Evolutionary conservation across 2,888 invertebrate genomes (phyloP), one percentile per base, ranked within the genome.

Genomic region (Dolichopus griseipennis): DNA sequence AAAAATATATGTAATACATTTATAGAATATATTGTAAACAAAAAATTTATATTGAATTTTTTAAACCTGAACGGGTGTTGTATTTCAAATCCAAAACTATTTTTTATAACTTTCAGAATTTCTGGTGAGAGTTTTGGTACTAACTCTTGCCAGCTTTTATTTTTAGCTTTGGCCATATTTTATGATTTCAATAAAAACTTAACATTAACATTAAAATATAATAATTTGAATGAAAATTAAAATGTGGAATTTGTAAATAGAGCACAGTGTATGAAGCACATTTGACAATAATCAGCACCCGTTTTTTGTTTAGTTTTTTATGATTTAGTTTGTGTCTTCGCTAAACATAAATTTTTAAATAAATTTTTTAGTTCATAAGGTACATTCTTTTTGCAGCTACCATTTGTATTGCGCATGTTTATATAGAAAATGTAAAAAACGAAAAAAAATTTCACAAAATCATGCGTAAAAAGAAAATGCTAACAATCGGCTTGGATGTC

Each of bases 61-160:
- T 43, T 63, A 73, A 72, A 80, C 81, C 73, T 81, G 87, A 20
- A 87, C 86, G 0, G 87, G 87, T 6, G 87, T 87, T 85, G 87
- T 86, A 27, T 77, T 72, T 78, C 74, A 69, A 87, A 87, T 62
- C 83, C 82, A 71, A 86, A 84, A 20, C 43, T 62, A 70, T 82
- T 80, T 18, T 80, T 75, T n/a, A 87, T 81, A 33, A 84, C 84
- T 68, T 80, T 82, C 62, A 86, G 73, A 22, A 86, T 83, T 0
- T 85, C 82, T 71, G 78, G 73, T 0, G 85, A 85, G 64, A 87
- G 9, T 52, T 52, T 52, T 9, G 52, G 52, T 2, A 18, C 52
- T 52, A 52, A 52, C n/a, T 52, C 52, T 18, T 52, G 18, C 52
- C 52, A 52, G 18, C 18, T 52, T 52, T 52, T 52, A 52, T 18